phyloP scores from a whole-genome alignment of 1,140 invertebrate genomes.

The Venturia canescens region DNA sequence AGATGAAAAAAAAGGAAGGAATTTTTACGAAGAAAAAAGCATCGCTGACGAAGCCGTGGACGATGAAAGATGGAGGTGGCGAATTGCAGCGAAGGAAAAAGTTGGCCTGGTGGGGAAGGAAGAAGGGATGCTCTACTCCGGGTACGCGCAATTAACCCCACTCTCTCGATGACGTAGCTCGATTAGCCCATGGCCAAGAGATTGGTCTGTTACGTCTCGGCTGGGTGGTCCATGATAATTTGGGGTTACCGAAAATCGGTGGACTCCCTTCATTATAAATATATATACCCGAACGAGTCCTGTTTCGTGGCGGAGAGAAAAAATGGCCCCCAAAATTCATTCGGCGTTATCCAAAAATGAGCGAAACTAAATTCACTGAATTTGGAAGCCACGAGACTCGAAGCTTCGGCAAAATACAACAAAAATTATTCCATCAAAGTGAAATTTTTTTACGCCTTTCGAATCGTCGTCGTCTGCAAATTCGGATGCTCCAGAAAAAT shows the following conservation, averaged over 20 bases:
- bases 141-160: constrained; percentile 73
- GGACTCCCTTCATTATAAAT: constrained; percentile 6
- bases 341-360: no score
- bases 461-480: no score
- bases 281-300: no score
- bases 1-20: neutral
- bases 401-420: no score
- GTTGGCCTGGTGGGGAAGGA: neutral
- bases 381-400: no score
- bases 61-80: constrained; percentile 46
- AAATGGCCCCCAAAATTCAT: no score
- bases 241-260: constrained; percentile 61
- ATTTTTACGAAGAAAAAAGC: neutral
- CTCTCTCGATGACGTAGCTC: constrained; percentile 59
- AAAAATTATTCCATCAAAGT: no score
- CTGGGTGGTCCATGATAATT: constrained; percentile 73
- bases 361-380: no score
- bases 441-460: no score
- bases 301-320: no score
- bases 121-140: constrained; percentile 43
- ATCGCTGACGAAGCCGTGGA: constrained; percentile 1
- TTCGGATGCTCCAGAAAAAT: no score
- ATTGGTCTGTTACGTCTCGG: constrained; percentile 66
- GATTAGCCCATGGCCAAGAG: constrained; percentile 72
- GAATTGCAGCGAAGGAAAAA: constrained; percentile 45